A percentile compares a stretch with the other conserved stretches of the same genome.
Conservation (phyloP, 2,113 vertebrate species). For the Cololabis saira region DNA sequence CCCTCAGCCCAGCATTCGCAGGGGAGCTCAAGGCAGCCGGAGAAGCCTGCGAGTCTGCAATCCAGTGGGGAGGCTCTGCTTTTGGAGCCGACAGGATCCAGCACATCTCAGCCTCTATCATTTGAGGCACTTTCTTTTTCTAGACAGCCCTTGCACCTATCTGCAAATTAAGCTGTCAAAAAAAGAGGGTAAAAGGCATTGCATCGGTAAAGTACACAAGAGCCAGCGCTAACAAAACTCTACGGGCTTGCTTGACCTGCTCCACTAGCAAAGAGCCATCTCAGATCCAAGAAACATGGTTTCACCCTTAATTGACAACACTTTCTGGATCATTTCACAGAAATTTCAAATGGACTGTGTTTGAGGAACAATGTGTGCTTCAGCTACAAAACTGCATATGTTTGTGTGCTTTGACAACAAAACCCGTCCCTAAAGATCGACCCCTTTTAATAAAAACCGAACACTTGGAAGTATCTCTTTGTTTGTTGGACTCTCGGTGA, state of each 20-base stretch:
- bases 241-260: neutral
- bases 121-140: conserved; percentile 22
- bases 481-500: no score
- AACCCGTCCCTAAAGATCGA: no score
- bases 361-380: no score
- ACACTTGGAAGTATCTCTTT: no score
- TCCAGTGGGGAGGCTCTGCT: conserved; percentile 53
- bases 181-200: neutral
- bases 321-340: no score
- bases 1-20: conserved; percentile 46
- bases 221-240: neutral
- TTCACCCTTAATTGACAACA: no score
- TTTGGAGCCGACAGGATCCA: conserved; percentile 38
- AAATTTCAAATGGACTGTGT: no score
- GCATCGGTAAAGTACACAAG: neutral
- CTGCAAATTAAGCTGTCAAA: neutral
- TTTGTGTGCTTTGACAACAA: no score
- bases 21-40: conserved; percentile 40
- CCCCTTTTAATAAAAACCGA: no score
- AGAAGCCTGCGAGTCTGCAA: conserved; percentile 41
- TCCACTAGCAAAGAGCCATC: neutral
- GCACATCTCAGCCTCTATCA: conserved; percentile 24
- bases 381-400: no score
- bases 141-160: neutral
- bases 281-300: neutral